These are phyloP conservation scores for Acholoe squamosa DNA, from an alignment of 2,888 invertebrate genomes.

Conservation along the genomic window DNA sequence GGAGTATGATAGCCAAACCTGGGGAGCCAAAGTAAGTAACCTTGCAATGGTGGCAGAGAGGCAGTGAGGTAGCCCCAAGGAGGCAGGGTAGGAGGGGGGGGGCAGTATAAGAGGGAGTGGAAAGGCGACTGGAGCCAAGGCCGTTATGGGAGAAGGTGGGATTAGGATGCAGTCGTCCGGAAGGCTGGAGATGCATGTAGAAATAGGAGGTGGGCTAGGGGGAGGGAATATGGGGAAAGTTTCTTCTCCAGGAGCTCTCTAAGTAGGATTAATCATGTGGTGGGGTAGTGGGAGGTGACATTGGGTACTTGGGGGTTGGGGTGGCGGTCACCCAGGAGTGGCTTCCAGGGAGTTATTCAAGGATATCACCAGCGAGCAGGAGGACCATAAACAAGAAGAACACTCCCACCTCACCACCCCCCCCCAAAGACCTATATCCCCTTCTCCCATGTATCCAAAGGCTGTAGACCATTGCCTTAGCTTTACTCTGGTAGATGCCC, in stretches of 20 bases:
- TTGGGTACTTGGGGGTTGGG: background rate
- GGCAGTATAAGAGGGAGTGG: background rate
- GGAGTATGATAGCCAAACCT: too few relatives aligned
- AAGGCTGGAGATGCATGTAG: constrained; percentile 18
- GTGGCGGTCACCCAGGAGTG: background rate
- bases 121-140: background rate
- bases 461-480: too few relatives aligned
- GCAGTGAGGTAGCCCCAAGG: background rate
- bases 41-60: too few relatives aligned
- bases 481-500: too few relatives aligned
- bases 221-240: constrained; percentile 26
- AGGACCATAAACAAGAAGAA: constrained; percentile 31
- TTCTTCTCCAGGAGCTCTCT: constrained; percentile 33
- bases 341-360: background rate
- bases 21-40: too few relatives aligned
- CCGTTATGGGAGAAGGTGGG: constrained; percentile 1
- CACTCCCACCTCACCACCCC: background rate
- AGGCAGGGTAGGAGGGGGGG: background rate
- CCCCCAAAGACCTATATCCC: background rate
- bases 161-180: constrained; percentile 43
- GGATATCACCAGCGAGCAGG: constrained; percentile 40
- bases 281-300: background rate
- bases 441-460: too few relatives aligned
- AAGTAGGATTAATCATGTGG: constrained; percentile 53
- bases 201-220: background rate